These are phyloP conservation scores for Mormyrus lacerda DNA, from an alignment of 2,113 vertebrate species.

Conservation along the genomic window DNA sequence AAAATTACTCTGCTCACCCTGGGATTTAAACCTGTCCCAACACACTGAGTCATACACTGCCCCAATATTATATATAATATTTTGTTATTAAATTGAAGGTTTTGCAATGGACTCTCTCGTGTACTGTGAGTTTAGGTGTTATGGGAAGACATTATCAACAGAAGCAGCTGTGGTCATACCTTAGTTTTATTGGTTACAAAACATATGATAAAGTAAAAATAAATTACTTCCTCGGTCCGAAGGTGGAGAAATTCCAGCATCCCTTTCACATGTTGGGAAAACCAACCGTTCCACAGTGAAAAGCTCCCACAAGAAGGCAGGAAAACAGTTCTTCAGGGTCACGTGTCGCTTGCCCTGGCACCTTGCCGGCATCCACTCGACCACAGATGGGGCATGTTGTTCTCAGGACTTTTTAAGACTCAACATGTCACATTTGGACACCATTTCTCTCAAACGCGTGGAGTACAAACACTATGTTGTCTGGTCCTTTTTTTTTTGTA, in stretches of 20 bases:
- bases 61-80: background rate
- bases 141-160: background rate
- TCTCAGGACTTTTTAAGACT: background rate
- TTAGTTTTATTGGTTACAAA: constrained; percentile 69
- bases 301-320: constrained; percentile 26
- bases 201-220: constrained; percentile 59
- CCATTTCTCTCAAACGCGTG: background rate
- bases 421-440: background rate
- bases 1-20: no score
- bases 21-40: background rate
- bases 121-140: background rate
- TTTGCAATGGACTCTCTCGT: background rate
- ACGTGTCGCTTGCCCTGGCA: background rate
- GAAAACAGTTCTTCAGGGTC: constrained; percentile 5
- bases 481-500: background rate
- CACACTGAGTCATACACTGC: background rate
- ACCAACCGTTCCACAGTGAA: constrained; percentile 48
- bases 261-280: constrained; percentile 26
- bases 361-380: background rate
- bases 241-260: constrained; percentile 33
- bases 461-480: background rate
- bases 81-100: background rate
- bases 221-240: constrained; percentile 54
- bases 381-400: background rate
- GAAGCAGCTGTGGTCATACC: constrained; percentile 31